These are phyloP conservation scores for Oncorhynchus gorbuscha DNA, from an alignment of 2,113 vertebrate genomes.

Conservation along the genomic window DNA sequence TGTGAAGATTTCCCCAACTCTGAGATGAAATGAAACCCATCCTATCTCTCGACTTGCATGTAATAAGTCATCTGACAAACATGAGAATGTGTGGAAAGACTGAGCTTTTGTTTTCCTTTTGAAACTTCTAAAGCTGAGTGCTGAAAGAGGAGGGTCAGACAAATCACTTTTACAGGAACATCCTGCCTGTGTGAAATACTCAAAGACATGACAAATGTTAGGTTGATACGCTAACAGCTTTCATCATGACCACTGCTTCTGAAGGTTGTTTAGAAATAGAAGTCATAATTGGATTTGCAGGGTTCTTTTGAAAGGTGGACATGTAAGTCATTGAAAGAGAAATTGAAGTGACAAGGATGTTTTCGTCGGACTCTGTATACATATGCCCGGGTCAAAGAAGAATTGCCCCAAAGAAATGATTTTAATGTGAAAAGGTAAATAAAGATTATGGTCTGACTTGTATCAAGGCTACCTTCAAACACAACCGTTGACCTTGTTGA, in stretches of 20 bases:
- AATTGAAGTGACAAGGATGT: conserved; percentile 24
- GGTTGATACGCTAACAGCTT: conserved; percentile 24
- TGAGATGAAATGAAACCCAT: neutral
- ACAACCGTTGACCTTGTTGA: conserved; percentile 17
- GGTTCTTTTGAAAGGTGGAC: conserved; percentile 38
- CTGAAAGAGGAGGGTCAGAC: neutral
- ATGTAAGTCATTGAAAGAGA: conserved; percentile 14
- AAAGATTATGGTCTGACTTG: conserved; percentile 19
- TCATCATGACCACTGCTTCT: conserved; percentile 8
- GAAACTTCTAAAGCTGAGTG: neutral
- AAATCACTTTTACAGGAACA: neutral
- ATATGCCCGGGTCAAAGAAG: conserved; percentile 11
- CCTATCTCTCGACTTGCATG: neutral
- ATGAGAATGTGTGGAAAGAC: too few species aligned
- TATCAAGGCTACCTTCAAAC: neutral
- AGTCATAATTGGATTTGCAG: conserved; percentile 59
- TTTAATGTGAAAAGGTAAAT: conserved; percentile 27
- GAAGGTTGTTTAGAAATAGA: conserved; percentile 43
- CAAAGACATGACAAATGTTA: conserved; percentile 12
- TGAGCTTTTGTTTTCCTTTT: too few species aligned
- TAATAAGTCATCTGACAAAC: too few species aligned
- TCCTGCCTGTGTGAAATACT: neutral
- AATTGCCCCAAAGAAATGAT: conserved; percentile 29
- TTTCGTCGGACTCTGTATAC: conserved; percentile 13
- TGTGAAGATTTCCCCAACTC: too few species aligned